Evolutionary conservation across 2,797 vertebrate species (phyloP), one percentile per base, ranked within the genome.

Genomic region (Semotilus atromaculatus): DNA sequence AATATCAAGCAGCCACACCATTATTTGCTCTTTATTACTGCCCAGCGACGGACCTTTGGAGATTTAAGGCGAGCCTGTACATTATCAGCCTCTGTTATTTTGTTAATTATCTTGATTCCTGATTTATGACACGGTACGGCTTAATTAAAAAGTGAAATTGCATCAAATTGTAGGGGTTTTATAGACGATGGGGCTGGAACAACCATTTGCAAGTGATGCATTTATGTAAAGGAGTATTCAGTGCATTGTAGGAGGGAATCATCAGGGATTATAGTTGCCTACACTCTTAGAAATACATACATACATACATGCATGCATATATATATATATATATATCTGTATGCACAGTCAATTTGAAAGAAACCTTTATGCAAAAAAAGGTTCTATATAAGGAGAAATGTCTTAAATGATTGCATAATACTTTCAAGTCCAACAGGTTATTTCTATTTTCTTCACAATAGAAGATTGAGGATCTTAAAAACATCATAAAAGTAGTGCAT

Each of bases 1-100:
- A 92, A 92, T 91, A 92, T 91, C 91, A 92, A 81, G 86, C 78
- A 74, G 82, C 87, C 79, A 86, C 80, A 88, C 89, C 77, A 88
- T 87, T 81, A 83, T 79, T 86, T 89, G 85, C 86, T 76, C 80
- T 89, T 91, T 88, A 81, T 87, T 87, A 88, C 90, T 74, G 76
- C 75, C 87, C 86, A 43, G 80, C 64, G 81, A 86, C 80, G 40
- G 60, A 84, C 84, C 66, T 85, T 67, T 82, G 29, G 83, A 89
- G 87, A 90, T 88, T 87, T 85, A 70, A 88, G 83, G 85, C 77
- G 79, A 72, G 73, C 40, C 70, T 70, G 85, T 80, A 80, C 66
- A 79, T 89, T 86, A 86, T 87, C 85, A 86, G 80, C 43, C 84
- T 87, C 72, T 85, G 90, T 90, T 64, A 88, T 88, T 89, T 88